Evolutionary conservation across 2,888 invertebrate genomes (phyloP).

Genomic region (Magallana nippona): DNA sequence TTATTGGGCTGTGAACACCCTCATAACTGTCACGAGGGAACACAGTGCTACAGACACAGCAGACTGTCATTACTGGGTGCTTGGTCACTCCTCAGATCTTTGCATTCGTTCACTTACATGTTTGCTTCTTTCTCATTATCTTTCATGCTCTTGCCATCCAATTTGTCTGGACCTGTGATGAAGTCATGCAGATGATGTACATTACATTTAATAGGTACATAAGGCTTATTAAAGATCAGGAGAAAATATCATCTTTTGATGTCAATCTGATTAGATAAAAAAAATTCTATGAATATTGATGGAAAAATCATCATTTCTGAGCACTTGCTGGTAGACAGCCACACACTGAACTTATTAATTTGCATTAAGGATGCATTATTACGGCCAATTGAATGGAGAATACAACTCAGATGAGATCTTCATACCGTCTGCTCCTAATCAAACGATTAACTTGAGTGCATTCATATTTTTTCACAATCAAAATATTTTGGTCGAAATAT

Average conservation of each 20-base stretch:
- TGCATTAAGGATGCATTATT: conserved; percentile 13
- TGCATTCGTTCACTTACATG: background rate
- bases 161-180: background rate
- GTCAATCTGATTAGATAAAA: background rate
- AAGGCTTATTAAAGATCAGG: conserved; percentile 1
- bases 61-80: background rate
- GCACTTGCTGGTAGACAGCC: conserved; percentile 1
- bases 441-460: background rate
- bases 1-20: conserved; percentile 24
- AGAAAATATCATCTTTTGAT: background rate
- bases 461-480: conserved; percentile 11
- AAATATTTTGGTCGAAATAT: background rate
- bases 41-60: background rate
- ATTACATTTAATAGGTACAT: background rate
- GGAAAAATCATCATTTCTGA: conserved; percentile 16
- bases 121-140: too few relatives aligned
- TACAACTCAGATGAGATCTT: background rate
- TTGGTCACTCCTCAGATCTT: background rate
- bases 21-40: background rate
- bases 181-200: background rate
- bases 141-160: too few relatives aligned
- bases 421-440: background rate
- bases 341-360: conserved; percentile 16
- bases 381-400: conserved; percentile 9
- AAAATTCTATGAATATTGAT: conserved; percentile 4